Evolutionary conservation across 2,888 invertebrate genomes (phyloP), one percentile per base, ranked within the genome.

Genomic region (Athalia rosae): DNA sequence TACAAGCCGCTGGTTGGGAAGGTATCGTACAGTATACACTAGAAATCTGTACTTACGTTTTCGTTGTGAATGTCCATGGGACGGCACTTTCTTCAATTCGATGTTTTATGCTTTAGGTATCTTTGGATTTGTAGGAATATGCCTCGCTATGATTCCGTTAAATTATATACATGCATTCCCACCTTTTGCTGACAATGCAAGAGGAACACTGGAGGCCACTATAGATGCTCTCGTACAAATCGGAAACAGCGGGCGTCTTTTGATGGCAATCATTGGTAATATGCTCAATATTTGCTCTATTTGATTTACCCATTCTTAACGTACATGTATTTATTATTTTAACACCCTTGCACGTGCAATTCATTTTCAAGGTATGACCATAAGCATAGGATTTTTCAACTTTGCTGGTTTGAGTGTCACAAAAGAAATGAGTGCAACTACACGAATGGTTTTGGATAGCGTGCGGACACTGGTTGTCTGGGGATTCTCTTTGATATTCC

Each of bases 1-100:
- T 99, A 79, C 96, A 97, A 89, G 98, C 97, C 4, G 96, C 98
- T 28, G 98, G 99, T 6, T 97, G 96, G 95, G 98, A 99, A 92
- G 98, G 97, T 90, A 91, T 90, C 6, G 15, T 48, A 45, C 13
- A 53, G 13, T n/a, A n/a, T n/a, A n/a, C n/a, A n/a, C n/a, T n/a
- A n/a, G n/a, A n/a, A 53, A 5, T 48, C 9, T 6, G 1, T 4
- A 45, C 73, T 77, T n/a, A 58, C 56, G 7, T 11, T 5, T 11
- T 6, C 15, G 62, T 61, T 63, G 73, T 76, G 41, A n/a, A n/a
- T n/a, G n/a, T n/a, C n/a, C n/a, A n/a, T n/a, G n/a, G n/a, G n/a
- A n/a, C n/a, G n/a, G n/a, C n/a, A n/a, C n/a, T 45, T 45, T 13
- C 9, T 45, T 53, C 53, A 58, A 58, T 64, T 74, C 3, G n/a